Conservation (phyloP, 2,888 invertebrate species). For the Brachyptera putata region DNA sequence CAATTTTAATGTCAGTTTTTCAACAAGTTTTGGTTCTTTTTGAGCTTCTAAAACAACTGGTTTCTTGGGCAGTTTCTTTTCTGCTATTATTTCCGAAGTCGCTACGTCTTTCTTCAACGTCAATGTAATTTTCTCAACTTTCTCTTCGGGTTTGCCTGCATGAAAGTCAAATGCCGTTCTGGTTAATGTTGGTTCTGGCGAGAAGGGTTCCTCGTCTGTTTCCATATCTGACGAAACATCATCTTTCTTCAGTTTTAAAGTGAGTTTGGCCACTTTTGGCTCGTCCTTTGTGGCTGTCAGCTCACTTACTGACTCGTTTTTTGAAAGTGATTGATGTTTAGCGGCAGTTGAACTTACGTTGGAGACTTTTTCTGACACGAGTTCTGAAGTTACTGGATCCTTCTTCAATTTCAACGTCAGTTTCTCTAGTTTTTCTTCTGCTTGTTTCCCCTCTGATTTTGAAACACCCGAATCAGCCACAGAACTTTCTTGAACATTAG, state of each 20-base stretch:
- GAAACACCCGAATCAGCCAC: not conserved
- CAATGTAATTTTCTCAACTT: slow-evolving; percentile 29
- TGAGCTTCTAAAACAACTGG: not conserved
- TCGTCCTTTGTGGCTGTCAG: not conserved
- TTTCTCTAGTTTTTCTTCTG: slow-evolving; percentile 34
- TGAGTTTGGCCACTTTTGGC: slow-evolving; percentile 26
- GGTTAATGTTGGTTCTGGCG: not conserved
- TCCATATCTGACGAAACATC: slow-evolving; percentile 14
- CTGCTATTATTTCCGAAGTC: slow-evolving; percentile 20
- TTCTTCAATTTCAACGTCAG: slow-evolving; percentile 28
- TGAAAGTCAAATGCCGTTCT: slow-evolving; percentile 12
- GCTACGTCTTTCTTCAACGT: slow-evolving; percentile 30
- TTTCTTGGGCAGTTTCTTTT: slow-evolving; percentile 19
- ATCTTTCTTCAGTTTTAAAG: slow-evolving; percentile 29
- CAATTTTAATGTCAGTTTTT: slow-evolving; percentile 30
- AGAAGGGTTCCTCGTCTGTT: not conserved
- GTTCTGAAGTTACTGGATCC: slow-evolving; percentile 20
- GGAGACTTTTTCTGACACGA: slow-evolving; percentile 7
- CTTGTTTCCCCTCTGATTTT: too few relatives aligned
- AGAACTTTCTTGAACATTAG: slow-evolving; percentile 12
- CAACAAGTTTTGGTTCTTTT: slow-evolving; percentile 25
- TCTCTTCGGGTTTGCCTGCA: slow-evolving; percentile 23
- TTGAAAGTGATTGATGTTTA: not conserved
- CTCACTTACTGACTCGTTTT: not conserved
- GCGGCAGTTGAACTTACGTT: not conserved